Base-by-base conservation (phyloP, 92 coral and sea anemone species). In the Meandrina meandrites region DNA sequence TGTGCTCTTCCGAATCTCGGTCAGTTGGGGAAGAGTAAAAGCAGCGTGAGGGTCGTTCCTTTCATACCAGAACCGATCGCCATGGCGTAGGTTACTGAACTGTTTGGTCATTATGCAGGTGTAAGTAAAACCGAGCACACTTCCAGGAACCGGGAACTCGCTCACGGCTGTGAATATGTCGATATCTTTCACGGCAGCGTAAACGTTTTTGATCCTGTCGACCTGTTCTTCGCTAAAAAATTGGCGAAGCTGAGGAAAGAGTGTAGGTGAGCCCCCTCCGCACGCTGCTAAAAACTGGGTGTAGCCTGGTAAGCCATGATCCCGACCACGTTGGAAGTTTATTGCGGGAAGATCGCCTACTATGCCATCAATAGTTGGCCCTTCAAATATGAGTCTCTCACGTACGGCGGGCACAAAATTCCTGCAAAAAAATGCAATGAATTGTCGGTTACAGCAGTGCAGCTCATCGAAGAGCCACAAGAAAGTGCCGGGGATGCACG, bases 251-350 rank as follows among this genome's bases (percentile, higher is more conserved):
- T 78, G 76, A 0, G 62, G 27, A 42, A 86, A 78, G 0, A 10
- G 14, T 30, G 12, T 21, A 31, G 53, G 83, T 62, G 14, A 1
- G 8, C 24, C 13, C n/a, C 66, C 75, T 18, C 83, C 77, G 31
- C 67, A 47, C 17, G 35, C 24, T 21, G 21, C 4, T 37, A 76
- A 78, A 66, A 62, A 78, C 21, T 32, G 40, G 12, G 28, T 22
- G 79, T 95, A 95, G 19, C 96, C 94, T 4, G 93, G 94, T 7
- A 96, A 69, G 10, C 94, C 96, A 78, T 96, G 98, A 34, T 96
- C 98, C 48, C 98, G 96, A 37, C 96, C 98, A 66, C 98, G 93
- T 82, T 96, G 96, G 15, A 93, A 94, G 82, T 96, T 96, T 73
- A 96, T 88, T 57, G 98, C 98, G 27, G 94, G 89, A 35, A 96